phyloP scores from a whole-genome alignment of 1,140 invertebrate species.

The Sycobia sp. region DNA sequence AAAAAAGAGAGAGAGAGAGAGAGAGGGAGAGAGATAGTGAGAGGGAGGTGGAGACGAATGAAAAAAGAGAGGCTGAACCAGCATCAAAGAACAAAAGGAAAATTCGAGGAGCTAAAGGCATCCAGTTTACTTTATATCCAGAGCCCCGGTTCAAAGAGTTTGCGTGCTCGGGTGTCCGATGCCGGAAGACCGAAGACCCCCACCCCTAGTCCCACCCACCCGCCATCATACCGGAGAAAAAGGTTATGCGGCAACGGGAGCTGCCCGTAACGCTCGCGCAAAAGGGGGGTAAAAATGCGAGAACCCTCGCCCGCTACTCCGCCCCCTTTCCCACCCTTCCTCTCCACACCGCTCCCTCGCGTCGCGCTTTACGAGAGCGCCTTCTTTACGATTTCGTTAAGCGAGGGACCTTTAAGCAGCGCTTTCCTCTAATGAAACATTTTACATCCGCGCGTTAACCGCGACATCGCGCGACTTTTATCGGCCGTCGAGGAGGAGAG shows the following conservation, averaged over 20 bases:
- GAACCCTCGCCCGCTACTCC: neutral
- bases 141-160: constrained; percentile 4
- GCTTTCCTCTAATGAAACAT: constrained; percentile 38
- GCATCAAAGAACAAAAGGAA: constrained; percentile 4
- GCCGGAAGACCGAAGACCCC: too few species aligned
- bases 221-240: too few species aligned
- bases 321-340: too few species aligned
- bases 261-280: constrained; percentile 19
- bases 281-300: constrained; percentile 20
- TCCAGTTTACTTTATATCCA: constrained; percentile 19
- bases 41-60: neutral
- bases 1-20: neutral
- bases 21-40: neutral
- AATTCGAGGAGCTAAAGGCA: neutral
- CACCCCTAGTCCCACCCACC: too few species aligned
- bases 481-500: neutral
- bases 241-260: constrained; percentile 24
- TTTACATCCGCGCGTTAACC: constrained; percentile 38
- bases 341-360: too few species aligned
- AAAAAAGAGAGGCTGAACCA: too few species aligned
- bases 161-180: too few species aligned
- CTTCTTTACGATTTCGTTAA: constrained; percentile 40
- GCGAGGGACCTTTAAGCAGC: constrained; percentile 26
- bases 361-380: constrained; percentile 23
- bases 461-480: constrained; percentile 24